phyloP scores from a whole-genome alignment of 2,113 vertebrate species.

The Cromileptes altivelis region DNA sequence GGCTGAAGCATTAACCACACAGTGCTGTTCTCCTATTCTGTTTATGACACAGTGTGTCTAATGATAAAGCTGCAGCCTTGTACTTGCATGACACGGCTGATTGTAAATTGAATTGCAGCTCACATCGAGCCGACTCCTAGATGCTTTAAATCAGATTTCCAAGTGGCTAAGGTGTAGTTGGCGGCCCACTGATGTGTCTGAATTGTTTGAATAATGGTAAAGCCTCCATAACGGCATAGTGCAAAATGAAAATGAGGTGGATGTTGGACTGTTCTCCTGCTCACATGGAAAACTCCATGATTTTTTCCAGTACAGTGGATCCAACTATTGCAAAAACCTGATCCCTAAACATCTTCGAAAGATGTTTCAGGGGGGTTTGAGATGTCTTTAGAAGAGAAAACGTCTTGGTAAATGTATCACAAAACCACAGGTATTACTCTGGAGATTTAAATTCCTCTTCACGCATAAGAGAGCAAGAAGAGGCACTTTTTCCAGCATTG shows the following conservation, averaged over 20 bases:
- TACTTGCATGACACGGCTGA: constrained; percentile 23
- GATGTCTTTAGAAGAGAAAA: constrained; percentile 54
- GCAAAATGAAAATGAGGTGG: not conserved
- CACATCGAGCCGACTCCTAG: constrained; percentile 14
- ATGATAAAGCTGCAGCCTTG: constrained; percentile 39
- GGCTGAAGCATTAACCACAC: constrained; percentile 82
- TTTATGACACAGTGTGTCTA: constrained; percentile 62
- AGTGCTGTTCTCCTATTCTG: constrained; percentile 50
- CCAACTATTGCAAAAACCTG: constrained; percentile 44
- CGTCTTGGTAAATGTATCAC: constrained; percentile 68
- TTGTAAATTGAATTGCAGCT: constrained; percentile 46
- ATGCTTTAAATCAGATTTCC: constrained; percentile 52
- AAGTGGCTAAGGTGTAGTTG: constrained; percentile 27
- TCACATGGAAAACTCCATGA: constrained; percentile 22
- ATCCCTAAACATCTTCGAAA: constrained; percentile 55
- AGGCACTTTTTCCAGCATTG: constrained; percentile 62
- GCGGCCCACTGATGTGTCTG: constrained; percentile 36
- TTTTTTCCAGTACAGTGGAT: constrained; percentile 47
- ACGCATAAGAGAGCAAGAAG: constrained; percentile 74
- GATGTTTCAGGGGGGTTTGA: constrained; percentile 45
- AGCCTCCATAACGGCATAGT: constrained; percentile 20
- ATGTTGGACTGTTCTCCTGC: constrained; percentile 18
- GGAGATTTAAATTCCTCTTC: constrained; percentile 75
- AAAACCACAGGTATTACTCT: constrained; percentile 75
- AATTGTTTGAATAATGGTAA: constrained; percentile 32